These are phyloP conservation scores for Nothocercus nigrocapillus DNA, from an alignment of 2,113 vertebrate genomes.

Conservation along the genomic window DNA sequence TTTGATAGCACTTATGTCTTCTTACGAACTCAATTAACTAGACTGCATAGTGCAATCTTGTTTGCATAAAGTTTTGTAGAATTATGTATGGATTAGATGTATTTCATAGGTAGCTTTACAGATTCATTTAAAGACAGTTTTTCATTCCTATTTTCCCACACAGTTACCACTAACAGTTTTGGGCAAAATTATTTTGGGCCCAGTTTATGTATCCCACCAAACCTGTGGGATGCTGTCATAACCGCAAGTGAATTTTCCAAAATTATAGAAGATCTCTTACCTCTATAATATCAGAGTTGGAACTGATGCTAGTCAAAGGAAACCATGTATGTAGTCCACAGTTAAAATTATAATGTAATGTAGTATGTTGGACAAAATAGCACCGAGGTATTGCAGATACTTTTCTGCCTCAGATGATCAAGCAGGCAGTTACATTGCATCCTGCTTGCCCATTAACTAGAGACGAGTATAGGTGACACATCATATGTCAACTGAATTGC, in stretches of 20 bases:
- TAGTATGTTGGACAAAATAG: not conserved
- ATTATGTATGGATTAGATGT: not conserved
- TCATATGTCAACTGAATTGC: not conserved
- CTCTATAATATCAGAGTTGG: not conserved
- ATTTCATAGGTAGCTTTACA: not conserved
- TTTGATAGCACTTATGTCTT: not conserved
- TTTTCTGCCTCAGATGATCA: not conserved
- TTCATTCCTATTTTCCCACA: not conserved
- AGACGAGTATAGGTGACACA: not conserved
- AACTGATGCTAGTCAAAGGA: not conserved
- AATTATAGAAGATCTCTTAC: not conserved
- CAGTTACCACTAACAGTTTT: not conserved
- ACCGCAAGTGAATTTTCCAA: not conserved
- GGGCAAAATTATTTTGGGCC: not conserved
- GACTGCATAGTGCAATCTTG: not conserved
- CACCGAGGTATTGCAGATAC: not conserved
- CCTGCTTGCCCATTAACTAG: not conserved
- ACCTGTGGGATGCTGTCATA: not conserved
- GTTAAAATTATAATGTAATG: not conserved
- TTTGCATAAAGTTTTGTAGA: not conserved
- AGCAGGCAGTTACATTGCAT: not conserved
- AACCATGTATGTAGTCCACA: not conserved
- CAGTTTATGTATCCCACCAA: not conserved
- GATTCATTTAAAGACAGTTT: not conserved
- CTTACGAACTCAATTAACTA: not conserved